Percentiles rank a stretch among this genome's conserved stretches.
These are phyloP conservation scores for Bhutanitis thaidina DNA, from an alignment of 2,888 invertebrate genomes.

Conservation along the genomic window DNA sequence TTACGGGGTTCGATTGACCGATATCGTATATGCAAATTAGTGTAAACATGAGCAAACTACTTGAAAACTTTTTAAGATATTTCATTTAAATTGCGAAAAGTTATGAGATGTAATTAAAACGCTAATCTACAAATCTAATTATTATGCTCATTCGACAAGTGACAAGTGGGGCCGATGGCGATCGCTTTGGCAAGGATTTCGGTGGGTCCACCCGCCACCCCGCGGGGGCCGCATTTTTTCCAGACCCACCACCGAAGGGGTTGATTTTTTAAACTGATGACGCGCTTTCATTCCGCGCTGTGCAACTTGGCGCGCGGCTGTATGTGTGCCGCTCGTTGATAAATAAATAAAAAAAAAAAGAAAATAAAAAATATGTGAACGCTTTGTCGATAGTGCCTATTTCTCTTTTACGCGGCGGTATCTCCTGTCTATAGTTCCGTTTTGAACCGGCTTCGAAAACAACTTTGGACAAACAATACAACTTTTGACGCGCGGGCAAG, in stretches of 20 bases:
- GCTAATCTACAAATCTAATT: conserved; percentile 74
- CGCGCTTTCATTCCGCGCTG: conserved; percentile 80
- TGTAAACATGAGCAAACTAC: background rate
- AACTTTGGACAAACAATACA: conserved; percentile 44
- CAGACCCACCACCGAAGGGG: conserved; percentile 72
- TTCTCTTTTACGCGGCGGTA: conserved; percentile 64
- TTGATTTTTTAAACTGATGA: conserved; percentile 82
- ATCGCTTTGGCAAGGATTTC: conserved; percentile 78
- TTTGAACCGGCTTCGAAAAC: conserved; percentile 27
- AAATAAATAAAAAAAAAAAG: conserved; percentile 69
- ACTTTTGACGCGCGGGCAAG: conserved; percentile 31
- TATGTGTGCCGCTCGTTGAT: conserved; percentile 70
- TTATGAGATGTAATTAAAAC: conserved; percentile 41
- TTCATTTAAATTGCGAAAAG: conserved; percentile 4
- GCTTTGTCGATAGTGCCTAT: conserved; percentile 73
- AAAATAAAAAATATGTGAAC: conserved; percentile 49
- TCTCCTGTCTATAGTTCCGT: conserved; percentile 54
- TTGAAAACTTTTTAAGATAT: background rate
- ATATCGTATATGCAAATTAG: no score
- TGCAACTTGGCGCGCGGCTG: conserved; percentile 78
- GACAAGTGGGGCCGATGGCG: conserved; percentile 73
- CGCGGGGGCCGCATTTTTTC: conserved; percentile 69
- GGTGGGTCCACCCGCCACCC: conserved; percentile 68
- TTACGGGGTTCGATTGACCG: no score
- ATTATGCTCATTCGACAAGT: conserved; percentile 78